Percentiles rank a stretch among this genome's conserved stretches.
These are phyloP conservation scores for Drosophila birchii DNA, from an alignment of 2,888 invertebrate genomes.

Conservation along the genomic window DNA sequence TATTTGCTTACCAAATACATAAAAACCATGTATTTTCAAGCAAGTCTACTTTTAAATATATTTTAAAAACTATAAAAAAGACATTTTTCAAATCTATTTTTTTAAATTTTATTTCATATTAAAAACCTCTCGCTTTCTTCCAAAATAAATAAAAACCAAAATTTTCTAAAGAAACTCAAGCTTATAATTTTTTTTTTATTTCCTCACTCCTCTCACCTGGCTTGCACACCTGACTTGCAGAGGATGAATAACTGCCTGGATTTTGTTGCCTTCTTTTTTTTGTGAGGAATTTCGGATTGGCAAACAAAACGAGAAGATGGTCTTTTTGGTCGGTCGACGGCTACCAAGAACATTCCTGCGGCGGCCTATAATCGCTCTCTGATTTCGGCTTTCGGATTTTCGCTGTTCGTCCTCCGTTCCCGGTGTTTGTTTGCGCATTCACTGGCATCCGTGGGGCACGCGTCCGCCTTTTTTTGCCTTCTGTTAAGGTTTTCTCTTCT, in stretches of 20 bases:
- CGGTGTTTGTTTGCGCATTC: constrained; percentile 35
- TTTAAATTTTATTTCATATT: neutral
- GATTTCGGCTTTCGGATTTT: constrained; percentile 1
- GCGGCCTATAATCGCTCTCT: constrained; percentile 14
- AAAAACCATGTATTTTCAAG: no score
- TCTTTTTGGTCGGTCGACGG: constrained; percentile 21
- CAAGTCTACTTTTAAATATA: no score
- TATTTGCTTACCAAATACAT: no score
- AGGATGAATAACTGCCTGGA: constrained; percentile 9
- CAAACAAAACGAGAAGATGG: constrained; percentile 23
- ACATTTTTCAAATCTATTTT: neutral
- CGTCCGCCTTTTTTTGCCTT: constrained; percentile 23
- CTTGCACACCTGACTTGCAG: constrained; percentile 9
- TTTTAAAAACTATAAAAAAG: no score
- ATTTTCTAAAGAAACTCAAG: neutral
- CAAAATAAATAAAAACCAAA: neutral
- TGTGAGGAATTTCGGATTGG: constrained; percentile 30
- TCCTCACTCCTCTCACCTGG: neutral
- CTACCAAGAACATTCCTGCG: constrained; percentile 26
- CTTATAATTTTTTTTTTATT: neutral
- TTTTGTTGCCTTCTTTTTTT: neutral
- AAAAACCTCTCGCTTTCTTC: neutral
- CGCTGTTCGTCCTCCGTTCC: constrained; percentile 2
- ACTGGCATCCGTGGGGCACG: constrained; percentile 47
- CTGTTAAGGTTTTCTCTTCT: neutral